These are phyloP conservation scores for Ctenosaura bakeri DNA, from an alignment of 2,797 vertebrate species.

Conservation along the genomic window DNA sequence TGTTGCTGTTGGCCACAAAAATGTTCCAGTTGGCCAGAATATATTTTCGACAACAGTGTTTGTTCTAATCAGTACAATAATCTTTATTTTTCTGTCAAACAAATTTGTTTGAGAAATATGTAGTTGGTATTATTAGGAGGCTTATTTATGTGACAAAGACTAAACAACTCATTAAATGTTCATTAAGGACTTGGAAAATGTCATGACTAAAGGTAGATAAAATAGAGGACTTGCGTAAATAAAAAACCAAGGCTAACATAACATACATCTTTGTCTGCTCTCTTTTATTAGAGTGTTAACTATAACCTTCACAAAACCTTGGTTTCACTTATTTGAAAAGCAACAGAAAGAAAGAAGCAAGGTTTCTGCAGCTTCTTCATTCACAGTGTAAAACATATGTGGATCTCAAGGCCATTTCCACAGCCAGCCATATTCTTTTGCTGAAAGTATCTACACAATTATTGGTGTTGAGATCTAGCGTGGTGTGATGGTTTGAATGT, in stretches of 20 bases:
- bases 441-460: neutral
- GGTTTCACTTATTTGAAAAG: constrained; percentile 3
- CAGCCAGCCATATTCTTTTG: too few species aligned
- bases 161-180: constrained; percentile 53
- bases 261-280: neutral
- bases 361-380: neutral
- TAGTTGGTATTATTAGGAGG: constrained; percentile 57
- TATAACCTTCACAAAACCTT: neutral
- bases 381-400: neutral
- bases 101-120: constrained; percentile 64
- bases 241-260: neutral
- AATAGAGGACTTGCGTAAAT: constrained; percentile 37
- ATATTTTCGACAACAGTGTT: constrained; percentile 36
- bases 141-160: constrained; percentile 18
- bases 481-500: too few species aligned
- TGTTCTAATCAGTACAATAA: constrained; percentile 39
- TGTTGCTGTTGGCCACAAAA: neutral
- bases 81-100: constrained; percentile 45
- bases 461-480: too few species aligned
- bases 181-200: constrained; percentile 62
- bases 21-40: constrained; percentile 37
- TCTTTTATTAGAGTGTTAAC: neutral
- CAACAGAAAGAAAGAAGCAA: neutral
- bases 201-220: constrained; percentile 44
- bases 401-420: neutral